Base-by-base conservation (phyloP, 2,888 invertebrate genomes). In the Spilosoma lubricipeda region DNA sequence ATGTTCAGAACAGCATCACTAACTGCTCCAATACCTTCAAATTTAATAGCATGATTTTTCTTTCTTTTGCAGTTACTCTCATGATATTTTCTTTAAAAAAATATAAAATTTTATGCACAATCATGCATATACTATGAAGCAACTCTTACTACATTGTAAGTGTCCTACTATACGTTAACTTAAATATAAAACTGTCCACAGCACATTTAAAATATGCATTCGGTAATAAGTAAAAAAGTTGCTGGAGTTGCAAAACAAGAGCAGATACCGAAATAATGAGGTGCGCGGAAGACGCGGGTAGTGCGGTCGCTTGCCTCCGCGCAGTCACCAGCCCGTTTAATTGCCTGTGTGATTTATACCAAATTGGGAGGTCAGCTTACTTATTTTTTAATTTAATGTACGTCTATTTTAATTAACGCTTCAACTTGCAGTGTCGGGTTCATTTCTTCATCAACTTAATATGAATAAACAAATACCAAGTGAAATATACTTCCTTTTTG, bases 251-350 rank as follows among this genome's bases (percentile, higher is more conserved):
- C 87, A 82, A 90, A 93, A 94, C 90, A 88, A 93, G 93, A 93
- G 91, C 93, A 91, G 88, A 93, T 93, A 91, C 92, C 93, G 83
- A 87, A 89, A 91, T 94, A 94, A 94, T 93, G 93, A 94, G 92
- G 88, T 89, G 89, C 87, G 80, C 87, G 86, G 89, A 88, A 90
- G 88, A 89, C 87, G 85, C 89, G 86, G 88, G 86, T 87, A 85
- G 85, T 82, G 82, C 75, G 79, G 85, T 83, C 83, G 82, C 82
- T 79, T 82, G 82, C 85, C 78, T 80, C 73, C 78, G 74, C 71
- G 80, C 82, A 79, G 77, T 76, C 77, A 79, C 77, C 82, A 79
- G 77, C 74, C 76, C 80, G 73, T 83, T 82, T 85, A 85, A 85
- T 85, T 85, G 80, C 84, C 78, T 77, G 78, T 79, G 82, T 83